Base-by-base conservation (phyloP, 2,888 invertebrate genomes). In the Zelleria hepariella region DNA sequence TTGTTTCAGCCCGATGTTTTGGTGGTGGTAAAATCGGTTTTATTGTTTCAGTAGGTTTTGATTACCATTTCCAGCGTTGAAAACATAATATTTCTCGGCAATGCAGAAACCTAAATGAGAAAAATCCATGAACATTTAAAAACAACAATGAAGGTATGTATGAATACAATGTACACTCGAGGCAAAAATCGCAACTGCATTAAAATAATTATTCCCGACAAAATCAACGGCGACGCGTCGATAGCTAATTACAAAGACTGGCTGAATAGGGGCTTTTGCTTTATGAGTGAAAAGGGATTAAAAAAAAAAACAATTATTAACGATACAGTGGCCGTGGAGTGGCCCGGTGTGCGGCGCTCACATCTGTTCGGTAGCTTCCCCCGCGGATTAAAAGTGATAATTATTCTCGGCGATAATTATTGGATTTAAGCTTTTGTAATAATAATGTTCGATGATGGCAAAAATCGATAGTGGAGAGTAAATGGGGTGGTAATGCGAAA, bases 341-440 rank as follows among this genome's bases (percentile, higher is more conserved):
- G 85, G 86, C 86, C 86, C 84, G 86, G 86, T 86, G 87, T 69
- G 67, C 72, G 61, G 59, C 73, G 84, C 52, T 75, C 86, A 77
- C 87, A 88, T 88, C 87, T 88, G 87, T 84, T 82, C 80, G 63
- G 49, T 57, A 63, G 63, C 72, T 67, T 75, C 60, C 82, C 77
- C 76, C 70, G 73, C 72, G 86, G 87, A 88, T 88, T 87, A 86
- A 66, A 60, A 75, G 76, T 81, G 84, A 85, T 87, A 86, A 87
- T 87, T 88, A 87, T 86, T 86, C 80, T 74, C 71, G 72, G 80
- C 70, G 71, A 78, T 88, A 87, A 88, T 88, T 87, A 88, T 80
- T 81, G 83, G 86, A 85, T 87, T 86, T 85, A 70, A 73, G 72
- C 69, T 69, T 64, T 64, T 42, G 32, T 71, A 72, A 71, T 68